These are phyloP conservation scores for Strigops habroptila DNA, from an alignment of 2,113 vertebrate species.

Conservation along the genomic window DNA sequence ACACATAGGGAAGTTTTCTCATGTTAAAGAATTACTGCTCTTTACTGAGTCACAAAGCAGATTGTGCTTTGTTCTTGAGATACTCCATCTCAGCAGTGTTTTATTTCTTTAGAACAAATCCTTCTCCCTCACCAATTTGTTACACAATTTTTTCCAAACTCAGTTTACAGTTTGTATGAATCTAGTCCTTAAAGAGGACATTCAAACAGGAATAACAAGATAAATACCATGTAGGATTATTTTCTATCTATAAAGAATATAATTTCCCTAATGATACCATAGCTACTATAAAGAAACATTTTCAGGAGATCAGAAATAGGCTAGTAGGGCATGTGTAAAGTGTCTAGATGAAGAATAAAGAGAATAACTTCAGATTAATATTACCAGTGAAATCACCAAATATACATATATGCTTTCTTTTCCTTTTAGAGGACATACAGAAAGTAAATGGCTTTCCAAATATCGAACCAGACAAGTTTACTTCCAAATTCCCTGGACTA, in stretches of 20 bases:
- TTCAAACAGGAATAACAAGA: not conserved
- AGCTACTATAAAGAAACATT: not conserved
- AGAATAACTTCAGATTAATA: not conserved
- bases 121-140: not conserved
- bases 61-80: not conserved
- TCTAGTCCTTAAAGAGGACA: not conserved
- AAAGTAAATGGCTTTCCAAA: not conserved
- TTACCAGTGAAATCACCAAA: not conserved
- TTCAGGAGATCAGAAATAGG: not conserved
- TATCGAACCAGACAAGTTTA: not conserved
- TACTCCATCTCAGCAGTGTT: not conserved
- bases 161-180: not conserved
- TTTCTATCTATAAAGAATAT: not conserved
- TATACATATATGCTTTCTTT: not conserved
- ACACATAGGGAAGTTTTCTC: not conserved
- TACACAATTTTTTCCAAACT: not conserved
- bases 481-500: not conserved
- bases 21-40: not conserved
- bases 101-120: not conserved
- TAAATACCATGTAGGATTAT: not conserved
- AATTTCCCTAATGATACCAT: not conserved
- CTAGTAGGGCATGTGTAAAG: not conserved
- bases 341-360: not conserved
- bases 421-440: fast-evolving
- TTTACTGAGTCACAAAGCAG: not conserved